Evolutionary conservation across 64 coral and sea anemone species (phyloP).

Genomic region (Cladopsammia gracilis): DNA sequence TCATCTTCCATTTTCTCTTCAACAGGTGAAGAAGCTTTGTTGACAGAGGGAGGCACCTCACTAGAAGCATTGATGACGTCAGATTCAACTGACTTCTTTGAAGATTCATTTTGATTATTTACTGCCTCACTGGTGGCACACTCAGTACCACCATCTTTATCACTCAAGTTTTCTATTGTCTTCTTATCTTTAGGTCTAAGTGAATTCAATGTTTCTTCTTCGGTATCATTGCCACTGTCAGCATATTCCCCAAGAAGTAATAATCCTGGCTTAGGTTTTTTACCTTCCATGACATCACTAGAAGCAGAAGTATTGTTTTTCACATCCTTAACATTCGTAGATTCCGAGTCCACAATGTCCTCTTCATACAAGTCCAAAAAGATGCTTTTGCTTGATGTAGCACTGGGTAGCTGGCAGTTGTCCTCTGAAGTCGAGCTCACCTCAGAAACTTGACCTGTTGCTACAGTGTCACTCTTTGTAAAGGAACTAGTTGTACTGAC

Average conservation of each 20-base stretch:
- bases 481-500: constrained; percentile 10
- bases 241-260: constrained; percentile 8
- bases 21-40: neutral
- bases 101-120: neutral
- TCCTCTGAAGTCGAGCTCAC: constrained; percentile 38
- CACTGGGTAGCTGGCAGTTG: neutral
- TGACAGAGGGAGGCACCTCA: neutral
- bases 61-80: too few species aligned
- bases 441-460: neutral
- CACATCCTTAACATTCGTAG: neutral
- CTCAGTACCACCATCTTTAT: neutral
- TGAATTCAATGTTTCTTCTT: neutral
- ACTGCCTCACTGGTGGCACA: neutral
- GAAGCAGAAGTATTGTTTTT: neutral
- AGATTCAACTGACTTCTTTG: neutral
- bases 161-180: neutral
- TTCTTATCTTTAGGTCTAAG: neutral
- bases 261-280: constrained; percentile 4
- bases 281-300: neutral
- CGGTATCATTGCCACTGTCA: constrained; percentile 33
- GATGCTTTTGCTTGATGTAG: neutral
- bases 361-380: constrained; percentile 36
- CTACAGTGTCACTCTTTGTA: neutral
- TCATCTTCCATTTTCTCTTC: neutral
- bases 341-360: neutral